Base-by-base conservation (phyloP, 2,797 vertebrate genomes). In the Rhinatrema bivittatum region DNA sequence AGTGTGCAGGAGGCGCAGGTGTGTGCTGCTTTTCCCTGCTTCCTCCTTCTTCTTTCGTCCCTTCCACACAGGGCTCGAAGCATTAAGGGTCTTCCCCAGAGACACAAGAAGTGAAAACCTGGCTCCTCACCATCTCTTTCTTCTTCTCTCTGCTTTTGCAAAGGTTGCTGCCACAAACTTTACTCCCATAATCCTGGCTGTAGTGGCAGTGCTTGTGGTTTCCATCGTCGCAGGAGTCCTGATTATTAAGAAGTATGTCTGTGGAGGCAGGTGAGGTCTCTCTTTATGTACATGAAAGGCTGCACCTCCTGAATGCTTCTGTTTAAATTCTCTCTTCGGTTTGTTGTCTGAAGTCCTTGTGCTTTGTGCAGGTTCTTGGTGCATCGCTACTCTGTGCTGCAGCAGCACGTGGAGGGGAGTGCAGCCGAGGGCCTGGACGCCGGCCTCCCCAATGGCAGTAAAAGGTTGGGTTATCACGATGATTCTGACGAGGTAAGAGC, bases 241-340 rank as follows among this genome's bases (percentile, higher is more conserved):
- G 31, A 74, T 97, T 10, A 44, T 97, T 44, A 97, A 94, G 86
- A 97, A 91, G 72, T 94, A 95, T 0, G 70, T 96, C 72, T 97
- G 92, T 5, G 93, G 94, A 9, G 93, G 94, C 66, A 91, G 94
- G 93, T 94, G 44, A 69, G 89, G 53, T 31, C 5, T 5, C 1
- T 16, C 5, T 13, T 21, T 20, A 15, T 24, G 15, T 3, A n/a
- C n/a, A n/a, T n/a, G n/a, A n/a, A n/a, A 9, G 25, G 20, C 20
- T 3, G 20, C 20, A 20, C 9, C 20, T 12, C 25, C 25, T 14
- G n/a, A n/a, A n/a, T n/a, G n/a, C n/a, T n/a, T n/a, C n/a, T n/a
- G 5, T 21, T 21, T 9, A 20, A 21, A 5, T 21, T 9, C 20
- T 9, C 23, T 13, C 20, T n/a, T 36, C 5, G 6, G n/a, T n/a